These are phyloP conservation scores for Phoeniculus purpureus DNA, from an alignment of 2,797 vertebrate species.

Conservation along the genomic window DNA sequence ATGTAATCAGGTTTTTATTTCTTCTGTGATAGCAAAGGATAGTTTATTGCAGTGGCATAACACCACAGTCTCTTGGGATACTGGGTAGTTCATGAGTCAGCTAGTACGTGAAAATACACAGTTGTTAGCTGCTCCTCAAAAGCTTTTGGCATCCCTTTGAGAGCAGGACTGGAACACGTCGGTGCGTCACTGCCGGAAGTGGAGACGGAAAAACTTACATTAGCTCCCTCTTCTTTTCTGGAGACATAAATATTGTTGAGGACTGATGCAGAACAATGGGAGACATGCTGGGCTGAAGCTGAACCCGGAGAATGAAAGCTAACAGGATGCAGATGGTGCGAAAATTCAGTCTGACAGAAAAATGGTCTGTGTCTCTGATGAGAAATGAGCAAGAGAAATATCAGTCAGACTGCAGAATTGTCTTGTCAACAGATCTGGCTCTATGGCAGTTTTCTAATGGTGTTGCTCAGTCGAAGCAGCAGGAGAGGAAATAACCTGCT, in stretches of 20 bases:
- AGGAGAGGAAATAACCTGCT: background rate
- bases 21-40: background rate
- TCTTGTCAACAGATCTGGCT: slow-evolving; percentile 27
- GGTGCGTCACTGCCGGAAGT: background rate
- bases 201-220: background rate
- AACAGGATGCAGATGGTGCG: slow-evolving; percentile 64
- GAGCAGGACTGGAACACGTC: background rate
- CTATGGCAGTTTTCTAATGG: background rate
- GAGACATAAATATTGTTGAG: slow-evolving; percentile 31
- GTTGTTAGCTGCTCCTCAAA: slow-evolving; percentile 1
- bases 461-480: background rate
- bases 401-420: background rate
- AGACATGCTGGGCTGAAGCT: slow-evolving; percentile 8
- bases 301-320: slow-evolving; percentile 25
- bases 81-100: background rate
- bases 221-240: background rate
- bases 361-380: background rate
- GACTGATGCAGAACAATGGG: slow-evolving; percentile 12
- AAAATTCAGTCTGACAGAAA: slow-evolving; percentile 33
- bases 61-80: background rate
- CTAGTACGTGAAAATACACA: background rate
- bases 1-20: background rate
- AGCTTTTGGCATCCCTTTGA: background rate
- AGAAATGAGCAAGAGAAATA: slow-evolving; percentile 25
- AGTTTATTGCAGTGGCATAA: background rate